phyloP scores from a whole-genome alignment of 1,140 invertebrate genomes.

The Aporrectodea caliginosa region DNA sequence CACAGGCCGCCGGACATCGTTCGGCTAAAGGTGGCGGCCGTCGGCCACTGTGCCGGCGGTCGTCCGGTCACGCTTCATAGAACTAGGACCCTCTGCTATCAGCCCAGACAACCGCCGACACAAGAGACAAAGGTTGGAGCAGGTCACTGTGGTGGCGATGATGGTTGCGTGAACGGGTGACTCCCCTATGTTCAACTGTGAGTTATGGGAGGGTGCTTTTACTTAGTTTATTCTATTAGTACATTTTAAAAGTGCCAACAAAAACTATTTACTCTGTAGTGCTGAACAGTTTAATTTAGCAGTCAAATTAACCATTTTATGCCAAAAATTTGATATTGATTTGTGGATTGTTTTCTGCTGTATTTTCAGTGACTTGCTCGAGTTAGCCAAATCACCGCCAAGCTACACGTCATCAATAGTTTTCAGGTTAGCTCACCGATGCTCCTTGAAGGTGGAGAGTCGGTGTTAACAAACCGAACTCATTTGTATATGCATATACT shows the following conservation, averaged over 20 bases:
- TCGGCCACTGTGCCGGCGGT: too few species aligned
- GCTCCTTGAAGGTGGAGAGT: too few species aligned
- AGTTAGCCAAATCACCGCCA: neutral
- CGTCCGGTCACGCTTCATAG: too few species aligned
- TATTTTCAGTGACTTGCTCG: neutral
- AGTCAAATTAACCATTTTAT: neutral
- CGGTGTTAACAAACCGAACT: too few species aligned
- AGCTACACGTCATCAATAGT: neutral
- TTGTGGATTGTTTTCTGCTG: neutral
- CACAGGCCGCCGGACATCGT: too few species aligned
- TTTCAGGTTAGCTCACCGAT: neutral
- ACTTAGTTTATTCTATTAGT: neutral
- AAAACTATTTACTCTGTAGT: too few species aligned
- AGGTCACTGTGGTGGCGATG: too few species aligned
- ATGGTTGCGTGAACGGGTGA: neutral
- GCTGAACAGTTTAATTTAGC: neutral
- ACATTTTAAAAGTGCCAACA: neutral
- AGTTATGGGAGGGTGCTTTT: neutral
- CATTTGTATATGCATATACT: neutral
- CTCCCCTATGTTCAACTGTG: neutral
- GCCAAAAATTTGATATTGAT: neutral
- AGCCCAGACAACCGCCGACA: too few species aligned
- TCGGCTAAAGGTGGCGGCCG: too few species aligned
- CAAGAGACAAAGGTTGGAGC: too few species aligned
- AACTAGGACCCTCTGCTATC: too few species aligned